Conservation (phyloP, 2,888 invertebrate genomes). For the Dryobotodes eremita region DNA sequence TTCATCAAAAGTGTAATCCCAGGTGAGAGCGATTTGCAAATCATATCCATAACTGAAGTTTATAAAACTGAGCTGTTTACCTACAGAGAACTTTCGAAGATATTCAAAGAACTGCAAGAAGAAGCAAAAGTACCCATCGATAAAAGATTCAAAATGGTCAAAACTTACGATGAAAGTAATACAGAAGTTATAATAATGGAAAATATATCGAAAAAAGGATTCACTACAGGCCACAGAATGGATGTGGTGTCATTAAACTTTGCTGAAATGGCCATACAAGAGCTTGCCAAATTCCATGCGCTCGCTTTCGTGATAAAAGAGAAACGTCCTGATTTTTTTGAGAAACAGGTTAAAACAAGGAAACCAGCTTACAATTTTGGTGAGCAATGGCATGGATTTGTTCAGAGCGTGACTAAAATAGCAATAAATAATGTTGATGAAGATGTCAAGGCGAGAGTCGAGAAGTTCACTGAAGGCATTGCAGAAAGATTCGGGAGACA, state of each 20-base stretch:
- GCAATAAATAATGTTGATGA: slow-evolving; percentile 65
- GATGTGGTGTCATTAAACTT: slow-evolving; percentile 74
- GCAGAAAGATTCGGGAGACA: slow-evolving; percentile 67
- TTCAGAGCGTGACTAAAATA: slow-evolving; percentile 61
- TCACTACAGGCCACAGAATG: slow-evolving; percentile 71
- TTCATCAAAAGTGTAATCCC: slow-evolving; percentile 75
- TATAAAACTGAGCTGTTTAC: slow-evolving; percentile 73
- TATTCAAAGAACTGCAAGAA: slow-evolving; percentile 75
- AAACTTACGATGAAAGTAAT: slow-evolving; percentile 72
- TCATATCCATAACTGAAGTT: slow-evolving; percentile 64
- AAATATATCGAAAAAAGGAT: slow-evolving; percentile 76
- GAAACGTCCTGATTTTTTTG: slow-evolving; percentile 72
- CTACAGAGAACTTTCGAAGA: slow-evolving; percentile 74
- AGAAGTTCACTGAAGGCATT: slow-evolving; percentile 58
- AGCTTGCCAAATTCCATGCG: slow-evolving; percentile 80
- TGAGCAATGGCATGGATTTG: slow-evolving; percentile 68
- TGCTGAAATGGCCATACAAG: slow-evolving; percentile 73
- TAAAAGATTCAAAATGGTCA: slow-evolving; percentile 74
- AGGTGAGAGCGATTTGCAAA: slow-evolving; percentile 53
- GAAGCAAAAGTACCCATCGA: slow-evolving; percentile 71
- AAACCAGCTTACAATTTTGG: slow-evolving; percentile 63
- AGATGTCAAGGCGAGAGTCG: slow-evolving; percentile 63
- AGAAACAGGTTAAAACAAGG: slow-evolving; percentile 67
- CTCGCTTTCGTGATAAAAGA: slow-evolving; percentile 75
- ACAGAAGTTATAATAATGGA: slow-evolving; percentile 76